phyloP scores from a whole-genome alignment of 1,140 invertebrate genomes.

The Uloborus diversus region DNA sequence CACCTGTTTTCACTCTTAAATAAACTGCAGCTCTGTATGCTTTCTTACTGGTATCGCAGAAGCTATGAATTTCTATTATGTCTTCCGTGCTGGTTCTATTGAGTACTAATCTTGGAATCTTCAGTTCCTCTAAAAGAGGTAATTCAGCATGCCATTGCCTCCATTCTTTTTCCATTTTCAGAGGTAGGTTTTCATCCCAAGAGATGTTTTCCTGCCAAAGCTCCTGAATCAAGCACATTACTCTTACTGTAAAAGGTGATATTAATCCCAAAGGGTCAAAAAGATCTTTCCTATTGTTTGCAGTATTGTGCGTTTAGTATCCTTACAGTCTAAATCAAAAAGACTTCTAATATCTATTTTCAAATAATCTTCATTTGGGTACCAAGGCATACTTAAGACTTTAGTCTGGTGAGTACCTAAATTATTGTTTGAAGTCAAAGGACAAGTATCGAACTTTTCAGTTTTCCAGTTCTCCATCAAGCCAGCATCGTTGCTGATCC shows the following conservation, averaged over 20 bases:
- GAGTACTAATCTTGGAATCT: not conserved
- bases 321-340: not conserved
- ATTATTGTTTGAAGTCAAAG: too few relatives aligned
- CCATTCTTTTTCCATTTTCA: slow-evolving; percentile 5
- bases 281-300: not conserved
- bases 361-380: too few relatives aligned
- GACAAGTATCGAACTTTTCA: too few relatives aligned
- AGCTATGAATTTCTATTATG: slow-evolving; percentile 3
- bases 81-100: not conserved
- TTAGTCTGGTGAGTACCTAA: too few relatives aligned
- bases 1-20: not conserved
- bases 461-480: not conserved
- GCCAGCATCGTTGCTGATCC: not conserved
- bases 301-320: not conserved
- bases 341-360: too few relatives aligned
- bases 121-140: not conserved
- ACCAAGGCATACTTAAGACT: too few relatives aligned
- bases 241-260: not conserved
- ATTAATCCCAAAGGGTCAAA: not conserved
- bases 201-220: slow-evolving; percentile 16
- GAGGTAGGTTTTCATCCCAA: slow-evolving; percentile 26
- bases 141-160: not conserved
- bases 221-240: slow-evolving; percentile 47
- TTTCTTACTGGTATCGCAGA: slow-evolving; percentile 1
- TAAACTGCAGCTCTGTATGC: slow-evolving; percentile 10